Conservation (phyloP, 2,113 vertebrate genomes). For the Todiramphus saurophagus region DNA sequence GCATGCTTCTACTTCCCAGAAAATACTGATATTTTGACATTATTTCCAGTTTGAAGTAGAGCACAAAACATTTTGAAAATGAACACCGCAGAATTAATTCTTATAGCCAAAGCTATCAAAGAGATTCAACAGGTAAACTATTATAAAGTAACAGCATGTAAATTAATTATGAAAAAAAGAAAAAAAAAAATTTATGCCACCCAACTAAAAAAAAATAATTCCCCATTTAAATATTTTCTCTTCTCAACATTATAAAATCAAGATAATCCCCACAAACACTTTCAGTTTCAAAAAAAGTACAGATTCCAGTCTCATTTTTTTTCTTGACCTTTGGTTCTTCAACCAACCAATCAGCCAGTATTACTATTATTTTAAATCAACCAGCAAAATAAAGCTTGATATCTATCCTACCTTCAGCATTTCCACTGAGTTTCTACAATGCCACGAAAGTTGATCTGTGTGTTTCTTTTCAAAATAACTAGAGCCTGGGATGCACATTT, state of each 20-base stretch:
- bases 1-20: not conserved
- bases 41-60: not conserved
- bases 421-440: not conserved
- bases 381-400: not conserved
- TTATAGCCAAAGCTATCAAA: not conserved
- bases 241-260: not conserved
- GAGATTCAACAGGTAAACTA: not conserved
- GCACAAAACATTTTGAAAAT: not conserved
- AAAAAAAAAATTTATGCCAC: not conserved
- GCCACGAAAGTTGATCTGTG: not conserved
- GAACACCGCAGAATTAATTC: not conserved
- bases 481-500: not conserved
- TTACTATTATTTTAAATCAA: not conserved
- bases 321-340: not conserved
- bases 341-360: not conserved
- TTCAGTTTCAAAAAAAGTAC: not conserved
- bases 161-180: not conserved
- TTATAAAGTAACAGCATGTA: not conserved
- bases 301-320: not conserved
- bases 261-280: not conserved
- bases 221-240: not conserved
- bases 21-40: not conserved
- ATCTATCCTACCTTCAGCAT: not conserved
- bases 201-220: not conserved
- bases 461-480: not conserved